These are phyloP conservation scores for Guaruba guarouba DNA, from an alignment of 2,113 vertebrate species.

Conservation along the genomic window DNA sequence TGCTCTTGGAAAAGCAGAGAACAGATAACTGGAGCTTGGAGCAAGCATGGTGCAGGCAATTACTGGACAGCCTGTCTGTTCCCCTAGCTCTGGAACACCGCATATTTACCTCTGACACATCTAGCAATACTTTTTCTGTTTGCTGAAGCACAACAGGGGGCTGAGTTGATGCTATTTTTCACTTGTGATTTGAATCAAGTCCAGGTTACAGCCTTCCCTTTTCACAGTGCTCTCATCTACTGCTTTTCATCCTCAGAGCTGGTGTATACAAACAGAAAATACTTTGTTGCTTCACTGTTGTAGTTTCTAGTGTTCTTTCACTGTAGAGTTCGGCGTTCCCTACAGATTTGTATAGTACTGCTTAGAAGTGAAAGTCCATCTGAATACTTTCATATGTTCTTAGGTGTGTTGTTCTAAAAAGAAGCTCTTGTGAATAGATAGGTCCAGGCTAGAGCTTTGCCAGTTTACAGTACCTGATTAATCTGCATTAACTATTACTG, in stretches of 20 bases:
- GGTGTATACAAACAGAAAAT: neutral
- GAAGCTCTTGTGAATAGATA: neutral
- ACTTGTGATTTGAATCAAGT: neutral
- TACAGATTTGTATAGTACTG: neutral
- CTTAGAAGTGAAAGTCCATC: neutral
- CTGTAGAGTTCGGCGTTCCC: neutral
- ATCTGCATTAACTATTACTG: neutral
- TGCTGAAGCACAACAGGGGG: neutral
- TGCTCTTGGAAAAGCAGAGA: neutral
- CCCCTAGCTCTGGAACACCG: neutral
- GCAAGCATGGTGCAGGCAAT: neutral
- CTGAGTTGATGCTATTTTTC: neutral
- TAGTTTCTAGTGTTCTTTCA: neutral
- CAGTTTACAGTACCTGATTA: neutral
- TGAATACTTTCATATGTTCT: neutral
- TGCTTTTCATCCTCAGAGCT: neutral
- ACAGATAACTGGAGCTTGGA: neutral
- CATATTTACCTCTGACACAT: neutral
- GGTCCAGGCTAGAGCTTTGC: neutral
- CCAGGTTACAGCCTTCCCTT: neutral
- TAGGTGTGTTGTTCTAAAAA: neutral
- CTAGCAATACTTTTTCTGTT: neutral
- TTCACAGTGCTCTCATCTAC: neutral
- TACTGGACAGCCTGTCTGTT: neutral
- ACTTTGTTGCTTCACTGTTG: neutral